Conservation (phyloP, 2,888 invertebrate species). For the Cryptocephalus primarius region DNA sequence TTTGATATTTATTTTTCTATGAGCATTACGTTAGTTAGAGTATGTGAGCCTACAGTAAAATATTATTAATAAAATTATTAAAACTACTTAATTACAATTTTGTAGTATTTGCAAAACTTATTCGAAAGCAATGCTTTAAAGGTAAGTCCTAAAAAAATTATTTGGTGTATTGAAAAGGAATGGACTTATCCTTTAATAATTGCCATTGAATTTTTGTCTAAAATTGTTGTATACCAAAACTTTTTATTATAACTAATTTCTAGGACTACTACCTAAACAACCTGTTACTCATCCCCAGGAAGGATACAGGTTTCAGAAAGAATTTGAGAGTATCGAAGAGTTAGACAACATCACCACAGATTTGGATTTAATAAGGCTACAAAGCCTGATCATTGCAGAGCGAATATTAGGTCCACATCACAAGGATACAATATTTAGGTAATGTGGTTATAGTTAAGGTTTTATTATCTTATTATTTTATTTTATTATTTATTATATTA, state of each 20-base stretch:
- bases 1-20: neutral
- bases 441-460: neutral
- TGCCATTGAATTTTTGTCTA: too few species aligned
- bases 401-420: constrained; percentile 77
- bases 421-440: constrained; percentile 70
- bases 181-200: too few species aligned
- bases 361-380: constrained; percentile 75
- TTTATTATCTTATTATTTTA: too few species aligned
- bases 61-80: too few species aligned
- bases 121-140: too few species aligned
- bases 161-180: neutral
- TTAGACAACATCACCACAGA: constrained; percentile 64
- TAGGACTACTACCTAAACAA: constrained; percentile 37
- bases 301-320: constrained; percentile 57
- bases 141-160: neutral
- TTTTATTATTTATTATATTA: neutral
- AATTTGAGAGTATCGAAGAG: constrained; percentile 64
- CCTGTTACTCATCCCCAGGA: constrained; percentile 45
- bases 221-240: too few species aligned
- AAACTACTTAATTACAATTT: too few species aligned
- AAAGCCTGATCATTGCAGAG: constrained; percentile 79
- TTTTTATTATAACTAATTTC: too few species aligned
- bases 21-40: too few species aligned
- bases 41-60: too few species aligned
- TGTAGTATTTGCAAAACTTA: too few species aligned